A percentile compares a stretch with the other conserved stretches of the same genome.
phyloP scores from a whole-genome alignment of 2,888 invertebrate species.

The Apamea sordens region DNA sequence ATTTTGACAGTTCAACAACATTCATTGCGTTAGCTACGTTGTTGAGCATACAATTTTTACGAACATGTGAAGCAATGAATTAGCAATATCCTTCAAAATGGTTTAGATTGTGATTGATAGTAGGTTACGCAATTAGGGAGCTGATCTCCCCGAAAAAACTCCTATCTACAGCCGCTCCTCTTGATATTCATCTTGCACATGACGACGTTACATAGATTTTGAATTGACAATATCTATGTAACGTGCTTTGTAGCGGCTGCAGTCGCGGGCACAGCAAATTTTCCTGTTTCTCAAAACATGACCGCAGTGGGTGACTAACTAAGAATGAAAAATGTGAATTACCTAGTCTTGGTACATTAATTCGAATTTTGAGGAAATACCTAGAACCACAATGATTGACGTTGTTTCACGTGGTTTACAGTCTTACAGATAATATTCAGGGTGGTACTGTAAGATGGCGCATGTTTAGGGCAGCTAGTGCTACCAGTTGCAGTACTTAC shows the following conservation, averaged over 20 bases:
- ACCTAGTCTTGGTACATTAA: conserved; percentile 28
- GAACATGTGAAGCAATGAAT: too few relatives aligned
- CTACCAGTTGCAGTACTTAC: neutral
- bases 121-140: too few relatives aligned
- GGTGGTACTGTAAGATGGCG: neutral
- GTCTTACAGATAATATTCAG: neutral
- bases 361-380: conserved; percentile 27
- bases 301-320: conserved; percentile 31
- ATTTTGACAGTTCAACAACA: too few relatives aligned
- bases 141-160: neutral
- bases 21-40: too few relatives aligned
- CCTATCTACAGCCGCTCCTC: neutral
- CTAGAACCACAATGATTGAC: neutral
- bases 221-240: too few relatives aligned
- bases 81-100: too few relatives aligned
- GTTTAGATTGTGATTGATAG: too few relatives aligned
- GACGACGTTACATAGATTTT: neutral
- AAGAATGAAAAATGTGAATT: conserved; percentile 32
- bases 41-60: too few relatives aligned
- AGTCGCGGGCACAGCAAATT: neutral
- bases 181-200: neutral
- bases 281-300: conserved; percentile 20
- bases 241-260: neutral
- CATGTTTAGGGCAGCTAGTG: neutral
- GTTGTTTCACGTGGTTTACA: conserved; percentile 4